Conservation (phyloP, 2,888 invertebrate genomes). For the Drosophila austrosaltans region DNA sequence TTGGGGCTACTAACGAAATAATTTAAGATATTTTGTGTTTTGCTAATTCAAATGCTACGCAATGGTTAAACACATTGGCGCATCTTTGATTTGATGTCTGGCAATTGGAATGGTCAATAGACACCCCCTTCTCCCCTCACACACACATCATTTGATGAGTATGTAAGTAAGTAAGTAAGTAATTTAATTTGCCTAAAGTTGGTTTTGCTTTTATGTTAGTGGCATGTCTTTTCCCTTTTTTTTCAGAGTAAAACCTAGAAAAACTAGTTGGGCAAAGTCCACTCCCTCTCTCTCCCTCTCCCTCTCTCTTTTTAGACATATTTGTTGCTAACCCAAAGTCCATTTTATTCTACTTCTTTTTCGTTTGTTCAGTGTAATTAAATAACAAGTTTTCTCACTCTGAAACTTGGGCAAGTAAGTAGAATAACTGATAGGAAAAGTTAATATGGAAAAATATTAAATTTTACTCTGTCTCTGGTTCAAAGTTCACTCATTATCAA, state of each 20-base stretch:
- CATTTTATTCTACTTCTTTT: constrained; percentile 12
- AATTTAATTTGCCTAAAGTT: constrained; percentile 75
- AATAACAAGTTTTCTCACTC: constrained; percentile 52
- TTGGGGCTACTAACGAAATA: constrained; percentile 70
- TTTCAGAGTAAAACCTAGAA: not conserved
- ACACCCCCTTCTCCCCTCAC: constrained; percentile 43
- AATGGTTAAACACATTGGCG: constrained; percentile 58
- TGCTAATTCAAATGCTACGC: constrained; percentile 74
- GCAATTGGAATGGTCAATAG: not conserved
- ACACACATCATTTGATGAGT: not conserved
- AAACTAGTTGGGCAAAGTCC: constrained; percentile 5
- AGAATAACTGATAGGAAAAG: not conserved
- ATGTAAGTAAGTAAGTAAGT: constrained; percentile 54
- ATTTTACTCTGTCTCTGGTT: not conserved
- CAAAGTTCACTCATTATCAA: constrained; percentile 12
- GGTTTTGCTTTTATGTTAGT: constrained; percentile 50
- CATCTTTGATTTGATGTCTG: constrained; percentile 70
- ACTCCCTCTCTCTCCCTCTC: no score
- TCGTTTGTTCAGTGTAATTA: constrained; percentile 51
- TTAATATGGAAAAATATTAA: not conserved
- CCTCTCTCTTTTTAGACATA: constrained; percentile 19
- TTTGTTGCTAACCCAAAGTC: constrained; percentile 58
- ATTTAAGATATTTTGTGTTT: constrained; percentile 78
- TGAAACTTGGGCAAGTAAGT: no score
- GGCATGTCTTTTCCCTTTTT: constrained; percentile 5